Evolutionary conservation across 2,797 vertebrate genomes (phyloP), one percentile per base, ranked within the genome.

Genomic region (Capromys pilorides): DNA sequence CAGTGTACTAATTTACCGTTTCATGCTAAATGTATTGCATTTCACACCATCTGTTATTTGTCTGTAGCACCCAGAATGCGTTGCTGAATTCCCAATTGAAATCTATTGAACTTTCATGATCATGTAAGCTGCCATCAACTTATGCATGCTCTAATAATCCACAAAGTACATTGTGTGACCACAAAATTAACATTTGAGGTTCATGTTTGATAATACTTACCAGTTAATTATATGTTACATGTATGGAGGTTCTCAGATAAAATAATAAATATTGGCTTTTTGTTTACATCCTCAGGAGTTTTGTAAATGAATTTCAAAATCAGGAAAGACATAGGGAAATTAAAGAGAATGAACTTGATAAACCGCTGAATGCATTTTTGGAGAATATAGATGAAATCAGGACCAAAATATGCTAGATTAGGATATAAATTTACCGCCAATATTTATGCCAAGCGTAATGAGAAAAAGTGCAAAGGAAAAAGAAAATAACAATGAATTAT

Each of bases 271-370:
- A 49, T 54, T 59, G 36, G 5, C 28, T 22, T 84, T 94, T 84
- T 88, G 18, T 59, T 88, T 36, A 86, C 57, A 88, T 16, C 57
- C 16, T 71, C 51, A 49, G 36, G 28, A 54, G 9, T 77, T 93
- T 88, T 57, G 54, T 57, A 93, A 95, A 83, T 95, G 66, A 79
- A 45, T 90, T 90, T 90, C 67, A 92, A 75, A 93, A 85, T 94
- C 51, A 84, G 66, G 89, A 90, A 90, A 88, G 24, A 80, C 36
- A 51, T 36, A 85, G 57, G 31, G 86, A 92, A 92, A 75, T 86
- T 9, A 94, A 81, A 82, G 73, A 80, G 9, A 88, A 84, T 71
- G 22, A 82, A 84, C 59, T 93, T 45, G 45, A 45, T 45, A 82
- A 49, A 75, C 39, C 16, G 59, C 26, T 51, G 24, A 86, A 33